A percentile compares a stretch with the other conserved stretches of the same genome.
phyloP scores from a whole-genome alignment of 2,113 vertebrate genomes.

The Neogale vison region DNA sequence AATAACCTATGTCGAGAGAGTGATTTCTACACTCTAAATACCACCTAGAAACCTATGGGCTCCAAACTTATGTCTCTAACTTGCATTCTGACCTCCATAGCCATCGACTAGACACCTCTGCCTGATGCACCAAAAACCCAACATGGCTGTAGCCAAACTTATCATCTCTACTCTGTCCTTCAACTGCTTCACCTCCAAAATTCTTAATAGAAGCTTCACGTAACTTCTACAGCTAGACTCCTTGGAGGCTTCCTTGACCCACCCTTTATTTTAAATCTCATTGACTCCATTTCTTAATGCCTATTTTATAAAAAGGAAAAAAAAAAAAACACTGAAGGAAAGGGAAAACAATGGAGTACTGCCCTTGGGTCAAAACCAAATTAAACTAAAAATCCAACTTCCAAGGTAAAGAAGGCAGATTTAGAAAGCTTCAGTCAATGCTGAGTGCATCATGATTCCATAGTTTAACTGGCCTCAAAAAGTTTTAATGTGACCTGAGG shows the following conservation, averaged over 20 bases:
- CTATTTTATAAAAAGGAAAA: neutral
- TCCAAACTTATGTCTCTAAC: neutral
- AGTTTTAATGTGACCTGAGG: neutral
- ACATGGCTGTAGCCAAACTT: neutral
- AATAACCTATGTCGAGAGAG: neutral
- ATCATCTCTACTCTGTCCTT: neutral
- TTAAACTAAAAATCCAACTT: slow-evolving; percentile 13
- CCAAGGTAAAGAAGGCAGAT: neutral
- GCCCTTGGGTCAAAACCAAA: neutral
- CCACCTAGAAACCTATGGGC: neutral
- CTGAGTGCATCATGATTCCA: neutral
- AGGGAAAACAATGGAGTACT: neutral
- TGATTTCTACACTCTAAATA: neutral
- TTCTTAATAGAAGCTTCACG: neutral
- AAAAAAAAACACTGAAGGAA: neutral
- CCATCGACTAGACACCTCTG: neutral
- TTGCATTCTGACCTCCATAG: neutral
- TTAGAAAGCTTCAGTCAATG: neutral
- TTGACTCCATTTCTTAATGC: neutral
- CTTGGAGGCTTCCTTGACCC: neutral
- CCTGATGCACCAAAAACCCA: neutral
- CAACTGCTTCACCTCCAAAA: neutral
- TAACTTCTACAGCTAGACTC: neutral
- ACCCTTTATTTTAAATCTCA: neutral
- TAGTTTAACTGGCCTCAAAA: neutral